A percentile compares a stretch with the other conserved stretches of the same genome.
phyloP scores from a whole-genome alignment of 2,113 vertebrate species.

The Chaetops frenatus region DNA sequence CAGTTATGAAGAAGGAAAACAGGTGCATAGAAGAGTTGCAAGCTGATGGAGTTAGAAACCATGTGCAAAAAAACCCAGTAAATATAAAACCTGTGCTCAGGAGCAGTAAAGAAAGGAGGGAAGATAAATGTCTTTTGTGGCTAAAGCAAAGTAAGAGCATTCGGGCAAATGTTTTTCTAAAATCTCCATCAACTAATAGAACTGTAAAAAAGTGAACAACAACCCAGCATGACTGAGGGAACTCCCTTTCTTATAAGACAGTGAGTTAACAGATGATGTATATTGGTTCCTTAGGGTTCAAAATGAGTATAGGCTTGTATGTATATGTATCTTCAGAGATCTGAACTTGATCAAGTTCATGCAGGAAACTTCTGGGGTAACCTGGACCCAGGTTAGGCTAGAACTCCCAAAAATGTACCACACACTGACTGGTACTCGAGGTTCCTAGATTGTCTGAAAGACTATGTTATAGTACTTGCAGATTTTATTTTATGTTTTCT shows the following conservation, averaged over 20 bases:
- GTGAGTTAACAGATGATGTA: neutral
- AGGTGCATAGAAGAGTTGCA: neutral
- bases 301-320: neutral
- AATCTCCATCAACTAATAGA: neutral
- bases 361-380: neutral
- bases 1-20: neutral
- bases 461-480: rapidly evolving
- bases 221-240: neutral
- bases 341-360: neutral
- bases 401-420: neutral
- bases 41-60: neutral
- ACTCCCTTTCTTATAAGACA: neutral
- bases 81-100: neutral
- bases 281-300: neutral
- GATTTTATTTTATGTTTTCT: neutral
- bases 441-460: neutral
- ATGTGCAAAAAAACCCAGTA: neutral
- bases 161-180: neutral
- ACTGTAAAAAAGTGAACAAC: neutral
- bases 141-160: neutral
- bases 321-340: neutral
- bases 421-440: neutral
- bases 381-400: neutral
- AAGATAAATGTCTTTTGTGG: neutral
- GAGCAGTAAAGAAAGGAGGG: neutral